A percentile compares a stretch with the other conserved stretches of the same genome.
Conservation (phyloP, 1,140 invertebrate species). For the Xylocopa sonorina region DNA sequence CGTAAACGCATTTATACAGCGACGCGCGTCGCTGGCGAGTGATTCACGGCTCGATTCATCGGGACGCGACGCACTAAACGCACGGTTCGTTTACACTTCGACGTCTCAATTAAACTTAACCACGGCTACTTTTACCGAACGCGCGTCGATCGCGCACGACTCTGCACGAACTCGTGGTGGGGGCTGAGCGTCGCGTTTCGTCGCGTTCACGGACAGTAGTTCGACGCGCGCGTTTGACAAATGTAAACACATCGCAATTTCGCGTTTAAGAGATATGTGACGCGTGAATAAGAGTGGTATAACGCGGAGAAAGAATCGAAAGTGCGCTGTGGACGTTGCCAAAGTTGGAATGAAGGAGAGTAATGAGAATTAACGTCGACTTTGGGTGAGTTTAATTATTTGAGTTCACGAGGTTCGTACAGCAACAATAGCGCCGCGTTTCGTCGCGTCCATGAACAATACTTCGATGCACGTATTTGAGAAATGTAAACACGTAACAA, state of each 20-base stretch:
- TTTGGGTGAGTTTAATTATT: background rate
- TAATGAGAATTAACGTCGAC: background rate
- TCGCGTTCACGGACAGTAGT: too few species aligned
- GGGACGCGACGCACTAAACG: slow-evolving; percentile 18
- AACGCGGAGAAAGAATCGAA: background rate
- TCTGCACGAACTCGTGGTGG: background rate
- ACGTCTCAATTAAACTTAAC: slow-evolving; percentile 63
- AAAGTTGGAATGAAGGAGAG: too few species aligned
- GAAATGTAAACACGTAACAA: too few species aligned
- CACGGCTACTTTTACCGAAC: background rate
- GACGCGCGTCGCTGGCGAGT: slow-evolving; percentile 15
- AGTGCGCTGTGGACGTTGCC: background rate
- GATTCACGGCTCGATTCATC: slow-evolving; percentile 53
- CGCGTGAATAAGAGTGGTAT: background rate
- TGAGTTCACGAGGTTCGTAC: too few species aligned
- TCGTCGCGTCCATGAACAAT: too few species aligned
- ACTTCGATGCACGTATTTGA: too few species aligned
- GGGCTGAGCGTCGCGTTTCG: background rate
- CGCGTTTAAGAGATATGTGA: background rate
- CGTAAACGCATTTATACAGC: slow-evolving; percentile 22
- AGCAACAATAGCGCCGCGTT: too few species aligned
- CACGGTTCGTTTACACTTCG: slow-evolving; percentile 40
- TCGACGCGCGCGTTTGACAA: too few species aligned
- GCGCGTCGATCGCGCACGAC: background rate
- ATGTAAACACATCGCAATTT: too few species aligned